Conservation (phyloP, 2,797 vertebrate genomes). For the Zalophus californianus region DNA sequence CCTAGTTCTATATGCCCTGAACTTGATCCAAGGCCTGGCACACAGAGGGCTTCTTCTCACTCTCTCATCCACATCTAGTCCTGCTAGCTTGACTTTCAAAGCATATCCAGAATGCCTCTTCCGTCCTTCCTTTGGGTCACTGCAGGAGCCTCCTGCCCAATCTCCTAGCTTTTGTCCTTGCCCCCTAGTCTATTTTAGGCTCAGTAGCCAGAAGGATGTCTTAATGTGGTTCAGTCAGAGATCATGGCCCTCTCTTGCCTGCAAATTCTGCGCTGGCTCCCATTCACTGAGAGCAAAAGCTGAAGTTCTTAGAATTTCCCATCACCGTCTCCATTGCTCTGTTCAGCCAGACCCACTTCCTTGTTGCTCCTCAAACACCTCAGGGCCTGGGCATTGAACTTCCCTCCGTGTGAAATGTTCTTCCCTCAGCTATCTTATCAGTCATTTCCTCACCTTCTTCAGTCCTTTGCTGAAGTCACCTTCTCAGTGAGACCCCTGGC, state of each 20-base stretch:
- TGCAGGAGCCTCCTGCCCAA: not conserved
- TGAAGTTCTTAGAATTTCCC: not conserved
- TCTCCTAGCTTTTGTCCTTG: not conserved
- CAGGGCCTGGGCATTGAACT: not conserved
- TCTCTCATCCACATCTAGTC: not conserved
- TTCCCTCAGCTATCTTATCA: not conserved
- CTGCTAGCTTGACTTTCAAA: conserved; percentile 3
- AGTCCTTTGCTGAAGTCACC: not conserved
- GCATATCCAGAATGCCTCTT: not conserved
- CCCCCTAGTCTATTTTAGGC: not conserved
- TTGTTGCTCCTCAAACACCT: not conserved
- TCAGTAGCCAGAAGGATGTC: not conserved
- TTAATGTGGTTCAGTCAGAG: not conserved
- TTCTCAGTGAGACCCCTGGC: not conserved
- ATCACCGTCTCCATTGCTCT: not conserved
- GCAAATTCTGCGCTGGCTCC: not conserved
- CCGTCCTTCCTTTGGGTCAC: not conserved
- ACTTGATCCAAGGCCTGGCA: not conserved
- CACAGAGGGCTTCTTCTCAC: not conserved
- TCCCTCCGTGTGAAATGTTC: not conserved
- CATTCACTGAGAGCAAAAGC: not conserved
- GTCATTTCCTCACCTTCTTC: not conserved
- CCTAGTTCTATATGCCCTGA: not conserved
- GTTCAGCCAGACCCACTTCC: not conserved
- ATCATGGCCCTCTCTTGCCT: not conserved